These are phyloP conservation scores for Oreamnos americanus DNA, from an alignment of 2,113 vertebrate species.

Conservation along the genomic window DNA sequence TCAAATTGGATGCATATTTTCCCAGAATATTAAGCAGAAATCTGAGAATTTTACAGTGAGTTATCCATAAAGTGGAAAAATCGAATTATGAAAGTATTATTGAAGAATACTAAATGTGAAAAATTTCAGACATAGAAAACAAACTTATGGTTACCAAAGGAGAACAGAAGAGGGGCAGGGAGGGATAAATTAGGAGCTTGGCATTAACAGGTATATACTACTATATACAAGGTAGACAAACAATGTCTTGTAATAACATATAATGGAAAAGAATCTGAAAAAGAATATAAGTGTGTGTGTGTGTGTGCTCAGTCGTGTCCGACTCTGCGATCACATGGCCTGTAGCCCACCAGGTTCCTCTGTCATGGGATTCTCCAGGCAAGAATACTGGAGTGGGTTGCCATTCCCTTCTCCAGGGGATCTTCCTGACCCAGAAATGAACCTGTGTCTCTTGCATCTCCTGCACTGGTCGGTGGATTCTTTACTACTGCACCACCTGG, in stretches of 20 bases:
- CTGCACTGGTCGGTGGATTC: background rate
- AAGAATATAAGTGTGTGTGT: background rate
- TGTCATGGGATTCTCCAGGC: background rate
- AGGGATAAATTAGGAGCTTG: background rate
- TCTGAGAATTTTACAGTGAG: background rate
- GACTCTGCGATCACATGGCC: background rate
- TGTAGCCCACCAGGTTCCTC: background rate
- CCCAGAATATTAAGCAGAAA: background rate
- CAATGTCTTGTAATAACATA: background rate
- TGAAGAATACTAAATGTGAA: background rate
- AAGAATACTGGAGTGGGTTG: background rate
- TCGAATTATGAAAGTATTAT: background rate
- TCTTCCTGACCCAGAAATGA: background rate
- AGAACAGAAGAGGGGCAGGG: rapidly evolving
- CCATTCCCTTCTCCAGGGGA: background rate
- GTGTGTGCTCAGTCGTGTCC: background rate
- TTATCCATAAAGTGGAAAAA: background rate
- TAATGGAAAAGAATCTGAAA: background rate
- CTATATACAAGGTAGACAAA: background rate
- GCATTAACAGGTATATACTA: background rate
- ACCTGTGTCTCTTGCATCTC: background rate
- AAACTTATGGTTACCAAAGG: background rate
- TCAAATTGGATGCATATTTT: background rate
- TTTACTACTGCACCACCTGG: background rate
- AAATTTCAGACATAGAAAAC: background rate